These are phyloP conservation scores for Urocitellus parryii DNA, from an alignment of 2,113 vertebrate species.

Conservation along the genomic window DNA sequence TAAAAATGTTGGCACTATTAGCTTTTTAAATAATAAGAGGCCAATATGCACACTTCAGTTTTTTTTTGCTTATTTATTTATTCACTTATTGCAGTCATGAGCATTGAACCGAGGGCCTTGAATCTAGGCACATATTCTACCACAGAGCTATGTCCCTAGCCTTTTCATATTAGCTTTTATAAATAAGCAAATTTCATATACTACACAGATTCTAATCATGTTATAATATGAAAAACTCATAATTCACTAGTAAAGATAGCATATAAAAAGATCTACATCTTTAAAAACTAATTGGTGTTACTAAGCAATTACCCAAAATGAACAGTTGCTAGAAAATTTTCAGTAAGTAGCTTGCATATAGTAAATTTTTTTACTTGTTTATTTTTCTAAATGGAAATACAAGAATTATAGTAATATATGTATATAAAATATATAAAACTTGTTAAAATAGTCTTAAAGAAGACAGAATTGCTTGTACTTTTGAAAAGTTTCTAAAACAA, in stretches of 20 bases:
- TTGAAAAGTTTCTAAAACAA: background rate
- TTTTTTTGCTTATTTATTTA: background rate
- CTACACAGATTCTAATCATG: background rate
- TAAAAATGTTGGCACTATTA: conserved; percentile 80
- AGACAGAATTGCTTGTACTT: background rate
- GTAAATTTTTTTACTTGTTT: background rate
- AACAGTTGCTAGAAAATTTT: background rate
- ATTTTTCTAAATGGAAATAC: background rate
- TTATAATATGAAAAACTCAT: background rate
- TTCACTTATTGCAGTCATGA: background rate
- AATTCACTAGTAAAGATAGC: background rate
- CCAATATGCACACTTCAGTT: conserved; percentile 9
- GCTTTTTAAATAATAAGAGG: conserved; percentile 79
- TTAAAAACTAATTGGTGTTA: background rate
- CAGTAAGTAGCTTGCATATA: background rate
- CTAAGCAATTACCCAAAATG: conserved; percentile 15
- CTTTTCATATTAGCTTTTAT: conserved; percentile 37
- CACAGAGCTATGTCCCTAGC: background rate
- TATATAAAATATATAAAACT: background rate
- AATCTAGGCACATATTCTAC: background rate
- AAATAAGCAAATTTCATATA: conserved; percentile 40
- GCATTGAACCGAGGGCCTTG: background rate
- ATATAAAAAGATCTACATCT: background rate
- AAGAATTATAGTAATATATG: background rate
- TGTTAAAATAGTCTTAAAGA: background rate